These are phyloP conservation scores for Caenorhabditis zanzibari DNA, from an alignment of 2,888 invertebrate species.

Conservation along the genomic window DNA sequence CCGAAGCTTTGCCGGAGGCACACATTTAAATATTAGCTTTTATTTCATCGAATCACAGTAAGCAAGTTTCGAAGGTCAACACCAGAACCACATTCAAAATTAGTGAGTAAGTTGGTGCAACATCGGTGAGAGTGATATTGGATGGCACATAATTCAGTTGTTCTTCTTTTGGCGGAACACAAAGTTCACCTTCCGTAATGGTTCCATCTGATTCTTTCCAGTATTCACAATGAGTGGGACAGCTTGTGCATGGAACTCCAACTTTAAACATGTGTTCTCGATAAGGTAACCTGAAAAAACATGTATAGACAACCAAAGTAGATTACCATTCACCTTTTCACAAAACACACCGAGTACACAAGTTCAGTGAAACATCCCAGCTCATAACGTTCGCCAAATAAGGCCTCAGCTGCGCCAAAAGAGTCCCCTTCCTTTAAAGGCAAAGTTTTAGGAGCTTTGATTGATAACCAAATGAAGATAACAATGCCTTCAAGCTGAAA, in stretches of 20 bases:
- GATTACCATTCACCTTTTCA: too few relatives aligned
- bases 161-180: background rate
- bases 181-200: constrained; percentile 12
- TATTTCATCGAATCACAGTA: too few relatives aligned
- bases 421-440: background rate
- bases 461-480: background rate
- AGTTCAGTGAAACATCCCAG: constrained; percentile 24
- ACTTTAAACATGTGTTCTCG: constrained; percentile 1
- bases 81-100: background rate
- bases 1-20: too few relatives aligned
- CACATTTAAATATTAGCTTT: too few relatives aligned
- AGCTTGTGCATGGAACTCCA: constrained; percentile 10
- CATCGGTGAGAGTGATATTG: background rate
- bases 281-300: constrained; percentile 25
- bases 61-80: too few relatives aligned
- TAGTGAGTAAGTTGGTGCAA: background rate
- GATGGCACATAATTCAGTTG: background rate
- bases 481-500: constrained; percentile 9
- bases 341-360: background rate
- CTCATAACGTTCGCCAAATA: constrained; percentile 15
- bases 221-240: constrained; percentile 18
- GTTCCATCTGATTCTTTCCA: constrained; percentile 3
- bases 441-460: background rate
- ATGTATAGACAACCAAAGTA: too few relatives aligned
- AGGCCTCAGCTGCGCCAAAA: constrained; percentile 16